These are phyloP conservation scores for Harpegnathos saltator DNA, from an alignment of 1,140 invertebrate genomes.

Conservation along the genomic window DNA sequence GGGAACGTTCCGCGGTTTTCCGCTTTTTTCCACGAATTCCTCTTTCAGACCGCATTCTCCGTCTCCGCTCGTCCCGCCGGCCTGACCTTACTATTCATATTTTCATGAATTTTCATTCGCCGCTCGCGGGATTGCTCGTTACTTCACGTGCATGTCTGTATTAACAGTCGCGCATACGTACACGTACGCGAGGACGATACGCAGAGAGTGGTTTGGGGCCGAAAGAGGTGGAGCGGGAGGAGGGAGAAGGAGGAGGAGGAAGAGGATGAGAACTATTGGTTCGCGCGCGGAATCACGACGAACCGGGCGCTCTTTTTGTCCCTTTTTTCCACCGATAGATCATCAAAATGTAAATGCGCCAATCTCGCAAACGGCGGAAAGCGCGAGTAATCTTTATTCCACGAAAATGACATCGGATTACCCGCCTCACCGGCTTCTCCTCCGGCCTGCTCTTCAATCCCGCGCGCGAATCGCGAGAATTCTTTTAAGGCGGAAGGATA, in stretches of 20 bases:
- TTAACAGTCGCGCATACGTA: background rate
- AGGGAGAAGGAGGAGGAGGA: too few relatives aligned
- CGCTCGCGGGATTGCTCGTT: constrained; percentile 70
- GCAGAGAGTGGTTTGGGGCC: too few relatives aligned
- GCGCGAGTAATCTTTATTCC: constrained; percentile 55
- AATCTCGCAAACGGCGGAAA: constrained; percentile 16
- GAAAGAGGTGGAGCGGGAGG: too few relatives aligned
- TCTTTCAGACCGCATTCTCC: constrained; percentile 19
- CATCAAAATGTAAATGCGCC: constrained; percentile 60
- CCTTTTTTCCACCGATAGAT: background rate
- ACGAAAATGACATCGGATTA: constrained; percentile 56
- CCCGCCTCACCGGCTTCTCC: constrained; percentile 25
- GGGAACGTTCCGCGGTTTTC: constrained; percentile 24
- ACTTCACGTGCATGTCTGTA: constrained; percentile 54
- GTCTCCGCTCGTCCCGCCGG: background rate
- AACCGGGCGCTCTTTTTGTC: background rate
- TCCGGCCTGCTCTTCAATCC: constrained; percentile 33
- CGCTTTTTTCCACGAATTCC: constrained; percentile 37
- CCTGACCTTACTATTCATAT: constrained; percentile 81
- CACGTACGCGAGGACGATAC: background rate
- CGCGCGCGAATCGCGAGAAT: constrained; percentile 16
- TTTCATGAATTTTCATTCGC: constrained; percentile 83
- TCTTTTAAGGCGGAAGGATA: constrained; percentile 31
- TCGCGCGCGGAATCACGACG: constrained; percentile 14
- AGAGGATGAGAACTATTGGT: background rate